phyloP scores from a whole-genome alignment of 1,140 invertebrate genomes.

The Platyscapa corneri region DNA sequence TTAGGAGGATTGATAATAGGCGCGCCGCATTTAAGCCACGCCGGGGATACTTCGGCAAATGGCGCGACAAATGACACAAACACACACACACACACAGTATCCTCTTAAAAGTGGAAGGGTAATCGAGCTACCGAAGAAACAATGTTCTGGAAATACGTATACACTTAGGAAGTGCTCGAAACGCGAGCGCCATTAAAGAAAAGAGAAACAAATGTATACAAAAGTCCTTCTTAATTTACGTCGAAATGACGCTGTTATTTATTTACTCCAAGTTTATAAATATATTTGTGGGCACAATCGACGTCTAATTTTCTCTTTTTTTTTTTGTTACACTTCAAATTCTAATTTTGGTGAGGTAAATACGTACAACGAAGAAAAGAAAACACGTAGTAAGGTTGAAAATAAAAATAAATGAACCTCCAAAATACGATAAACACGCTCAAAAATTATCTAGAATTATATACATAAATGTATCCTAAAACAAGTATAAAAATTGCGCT shows the following conservation, averaged over 20 bases:
- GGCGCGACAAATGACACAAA: too few species aligned
- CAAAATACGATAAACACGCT: background rate
- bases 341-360: background rate
- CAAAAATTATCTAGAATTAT: too few species aligned
- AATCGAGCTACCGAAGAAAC: background rate
- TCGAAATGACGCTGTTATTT: background rate
- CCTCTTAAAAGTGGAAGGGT: slow-evolving; percentile 5
- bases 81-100: background rate
- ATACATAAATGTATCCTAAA: too few species aligned
- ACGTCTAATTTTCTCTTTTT: background rate
- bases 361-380: background rate
- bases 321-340: background rate
- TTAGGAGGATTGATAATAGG: slow-evolving; percentile 26
- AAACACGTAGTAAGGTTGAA: background rate
- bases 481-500: too few species aligned
- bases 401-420: background rate
- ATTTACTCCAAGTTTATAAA: background rate
- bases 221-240: background rate
- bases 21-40: slow-evolving; percentile 3
- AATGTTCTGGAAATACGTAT: background rate
- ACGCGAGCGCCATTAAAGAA: background rate
- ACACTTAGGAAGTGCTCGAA: background rate
- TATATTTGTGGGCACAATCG: background rate
- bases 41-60: background rate
- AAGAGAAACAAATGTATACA: background rate